These are phyloP conservation scores for Cygnus olor DNA, from an alignment of 2,797 vertebrate species.

Conservation along the genomic window DNA sequence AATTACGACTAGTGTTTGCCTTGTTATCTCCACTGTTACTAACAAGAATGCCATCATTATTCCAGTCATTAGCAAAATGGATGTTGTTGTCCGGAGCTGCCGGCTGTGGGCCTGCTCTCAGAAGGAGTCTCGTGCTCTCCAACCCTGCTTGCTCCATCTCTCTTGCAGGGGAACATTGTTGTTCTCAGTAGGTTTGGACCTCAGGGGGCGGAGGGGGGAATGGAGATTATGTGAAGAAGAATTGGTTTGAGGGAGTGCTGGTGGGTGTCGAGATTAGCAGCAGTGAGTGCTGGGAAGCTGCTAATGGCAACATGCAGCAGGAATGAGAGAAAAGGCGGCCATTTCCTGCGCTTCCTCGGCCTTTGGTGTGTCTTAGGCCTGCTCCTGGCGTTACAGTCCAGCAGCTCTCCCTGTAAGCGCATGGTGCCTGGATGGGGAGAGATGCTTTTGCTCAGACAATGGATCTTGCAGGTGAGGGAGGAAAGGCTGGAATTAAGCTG, in stretches of 20 bases:
- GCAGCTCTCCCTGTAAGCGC: not conserved
- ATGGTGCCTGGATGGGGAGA: not conserved
- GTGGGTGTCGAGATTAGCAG: not conserved
- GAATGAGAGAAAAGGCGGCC: not conserved
- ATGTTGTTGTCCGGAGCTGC: conserved; percentile 45
- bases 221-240: not conserved
- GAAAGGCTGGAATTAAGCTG: not conserved
- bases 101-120: conserved; percentile 22
- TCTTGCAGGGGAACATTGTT: not conserved
- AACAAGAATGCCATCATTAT: conserved; percentile 55
- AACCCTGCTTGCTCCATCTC: not conserved
- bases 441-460: not conserved
- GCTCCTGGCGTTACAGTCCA: not conserved
- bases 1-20: conserved; percentile 43
- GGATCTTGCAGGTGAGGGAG: fast-evolving
- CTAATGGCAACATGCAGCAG: not conserved
- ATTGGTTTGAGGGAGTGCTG: not conserved
- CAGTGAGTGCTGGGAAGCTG: not conserved
- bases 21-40: conserved; percentile 53
- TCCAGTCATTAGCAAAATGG: conserved; percentile 56
- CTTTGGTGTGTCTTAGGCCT: not conserved
- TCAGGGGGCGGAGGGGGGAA: not conserved
- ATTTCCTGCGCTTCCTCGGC: not conserved
- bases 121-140: not conserved
- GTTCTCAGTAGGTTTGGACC: not conserved